Evolutionary conservation across 2,113 vertebrate species (phyloP).

Genomic region (Siniperca knerii): DNA sequence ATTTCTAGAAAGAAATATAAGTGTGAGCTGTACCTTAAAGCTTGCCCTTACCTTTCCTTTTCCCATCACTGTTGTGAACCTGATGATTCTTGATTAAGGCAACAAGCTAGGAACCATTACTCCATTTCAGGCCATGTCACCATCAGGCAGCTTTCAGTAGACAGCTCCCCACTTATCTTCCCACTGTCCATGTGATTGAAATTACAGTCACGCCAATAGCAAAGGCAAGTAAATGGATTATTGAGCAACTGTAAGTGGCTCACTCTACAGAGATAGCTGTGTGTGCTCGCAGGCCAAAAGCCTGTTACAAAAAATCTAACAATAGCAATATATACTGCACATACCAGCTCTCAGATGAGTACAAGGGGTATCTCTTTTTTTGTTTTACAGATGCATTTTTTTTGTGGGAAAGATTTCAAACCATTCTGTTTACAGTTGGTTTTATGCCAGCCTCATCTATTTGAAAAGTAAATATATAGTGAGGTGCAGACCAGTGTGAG

Average conservation of each 20-base stretch:
- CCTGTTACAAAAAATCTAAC: slow-evolving; percentile 27
- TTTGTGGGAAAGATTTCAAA: slow-evolving; percentile 10
- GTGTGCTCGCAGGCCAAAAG: slow-evolving; percentile 32
- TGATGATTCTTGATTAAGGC: slow-evolving; percentile 50
- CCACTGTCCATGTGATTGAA: slow-evolving; percentile 65
- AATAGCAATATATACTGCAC: slow-evolving; percentile 40
- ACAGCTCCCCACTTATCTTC: slow-evolving; percentile 55
- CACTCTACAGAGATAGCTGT: slow-evolving; percentile 42
- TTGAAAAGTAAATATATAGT: neutral
- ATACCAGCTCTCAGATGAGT: slow-evolving; percentile 33
- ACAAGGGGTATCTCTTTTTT: slow-evolving; percentile 22
- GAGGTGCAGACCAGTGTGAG: neutral
- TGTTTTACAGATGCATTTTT: slow-evolving; percentile 27
- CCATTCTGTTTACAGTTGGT: slow-evolving; percentile 15
- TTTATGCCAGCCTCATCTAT: neutral
- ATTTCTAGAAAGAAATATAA: neutral
- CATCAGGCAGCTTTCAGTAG: slow-evolving; percentile 58
- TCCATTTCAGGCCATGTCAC: slow-evolving; percentile 63
- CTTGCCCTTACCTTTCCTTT: slow-evolving; percentile 5
- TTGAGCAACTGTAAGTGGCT: slow-evolving; percentile 71
- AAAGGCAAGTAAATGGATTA: slow-evolving; percentile 77
- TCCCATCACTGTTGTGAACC: slow-evolving; percentile 15
- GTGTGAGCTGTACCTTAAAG: neutral
- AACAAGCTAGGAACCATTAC: slow-evolving; percentile 51
- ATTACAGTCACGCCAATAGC: slow-evolving; percentile 70